A percentile compares a stretch with the other conserved stretches of the same genome.
Evolutionary conservation across 2,113 vertebrate species (phyloP).

Genomic region (Rhineura floridana): DNA sequence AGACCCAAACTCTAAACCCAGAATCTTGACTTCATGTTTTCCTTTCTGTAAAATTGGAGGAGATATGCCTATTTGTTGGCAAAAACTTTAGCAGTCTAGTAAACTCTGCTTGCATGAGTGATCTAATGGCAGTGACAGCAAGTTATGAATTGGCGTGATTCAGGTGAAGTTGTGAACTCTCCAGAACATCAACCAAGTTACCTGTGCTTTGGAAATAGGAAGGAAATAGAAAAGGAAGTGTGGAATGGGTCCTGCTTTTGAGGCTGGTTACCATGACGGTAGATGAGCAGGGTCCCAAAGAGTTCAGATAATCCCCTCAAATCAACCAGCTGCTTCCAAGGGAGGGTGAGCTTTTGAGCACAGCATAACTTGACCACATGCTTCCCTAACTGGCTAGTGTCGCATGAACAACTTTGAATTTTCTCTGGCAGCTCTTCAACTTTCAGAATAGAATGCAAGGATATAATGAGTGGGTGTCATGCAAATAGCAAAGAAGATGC

Average conservation of each 20-base stretch:
- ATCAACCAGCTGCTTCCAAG: too few relatives aligned
- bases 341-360: neutral
- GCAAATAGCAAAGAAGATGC: neutral
- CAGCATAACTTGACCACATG: too few relatives aligned
- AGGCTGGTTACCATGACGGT: neutral
- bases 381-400: neutral
- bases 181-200: neutral
- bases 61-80: conserved; percentile 56
- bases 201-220: neutral
- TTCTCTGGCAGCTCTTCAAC: neutral
- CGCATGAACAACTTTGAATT: neutral
- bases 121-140: conserved; percentile 3
- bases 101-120: conserved; percentile 21
- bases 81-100: conserved; percentile 32
- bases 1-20: conserved; percentile 26
- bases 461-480: too few relatives aligned
- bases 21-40: neutral
- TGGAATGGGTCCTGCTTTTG: too few relatives aligned
- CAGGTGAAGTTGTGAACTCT: conserved; percentile 28
- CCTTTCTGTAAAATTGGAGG: conserved; percentile 52
- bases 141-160: conserved; percentile 12
- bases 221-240: neutral
- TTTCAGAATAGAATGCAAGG: neutral
- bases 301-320: neutral
- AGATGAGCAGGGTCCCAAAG: neutral